Evolutionary conservation across 1,140 invertebrate species (phyloP), one percentile per base, ranked within the genome.

Genomic region (Euglossa dilemma): DNA sequence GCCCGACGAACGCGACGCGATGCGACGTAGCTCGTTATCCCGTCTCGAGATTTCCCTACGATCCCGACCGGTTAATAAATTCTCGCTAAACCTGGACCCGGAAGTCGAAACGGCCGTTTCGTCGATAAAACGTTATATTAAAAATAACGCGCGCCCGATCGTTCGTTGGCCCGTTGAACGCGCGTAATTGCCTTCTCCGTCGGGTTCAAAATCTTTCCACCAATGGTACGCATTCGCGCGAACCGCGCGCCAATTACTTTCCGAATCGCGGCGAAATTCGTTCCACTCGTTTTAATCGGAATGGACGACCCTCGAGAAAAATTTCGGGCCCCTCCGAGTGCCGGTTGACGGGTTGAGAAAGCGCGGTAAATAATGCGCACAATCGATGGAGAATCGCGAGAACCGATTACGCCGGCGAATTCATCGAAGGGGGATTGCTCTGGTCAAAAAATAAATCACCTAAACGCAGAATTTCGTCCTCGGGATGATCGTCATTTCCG

Each of bases 281-380:
- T 70, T 54, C 52, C 64, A 28, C 43, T 79, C 36, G 76, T 56
- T 79, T 57, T 70, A 70, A 79, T 79, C 64, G 66, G 70, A 70
- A 79, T 63, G 64, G 67, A 79, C 70, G 76, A 54, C 76, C 64
- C 50, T 56, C 66, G 76, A 45, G 76, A 36, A 79, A 54, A 79
- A 70, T 79, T 56, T 45, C 20, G 52, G 11, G 18, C 43, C 36
- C 43, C 2, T 1, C 47, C 59, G 36, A 36, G 1, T 36, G 36
- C 4, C 36, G 36, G 36, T 45, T 47, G 28, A 52, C 16, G 52
- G n/a, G 64, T 50, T 54, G 64, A 79, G 52, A 70, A 79, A 67
- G 12, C 56, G 18, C 52, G 23, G 61, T 50, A 43, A 77, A 77
- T 67, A 77, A 50, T 54, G 75, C 64, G 66, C n/a, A 36, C 64